Base-by-base conservation (phyloP, 2,888 invertebrate genomes). In the Tetrapedia diversipes region DNA sequence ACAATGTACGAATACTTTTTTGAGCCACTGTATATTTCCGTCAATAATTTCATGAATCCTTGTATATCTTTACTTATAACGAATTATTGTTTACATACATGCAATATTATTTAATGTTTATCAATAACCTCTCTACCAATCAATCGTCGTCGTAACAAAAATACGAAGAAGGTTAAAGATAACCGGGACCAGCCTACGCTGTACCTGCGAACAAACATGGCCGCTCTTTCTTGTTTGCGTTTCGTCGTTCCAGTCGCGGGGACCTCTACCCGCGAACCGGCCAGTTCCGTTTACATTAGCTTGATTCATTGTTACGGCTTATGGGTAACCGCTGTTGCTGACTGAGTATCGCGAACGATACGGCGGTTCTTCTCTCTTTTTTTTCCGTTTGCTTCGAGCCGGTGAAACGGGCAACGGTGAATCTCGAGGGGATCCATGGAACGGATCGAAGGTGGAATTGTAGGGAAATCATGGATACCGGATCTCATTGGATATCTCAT, bases 251-350 rank as follows among this genome's bases (percentile, higher is more conserved):
- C 19, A 22, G 19, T 24, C 61, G 27, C 19, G 19, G 11, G 10
- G 41, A 32, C 10, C 10, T 32, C 34, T 47, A 10, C 47, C 53
- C 59, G 60, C 22, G 54, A 43, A 22, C 60, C 37, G 27, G 32
- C 49, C 47, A 65, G 75, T 77, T 77, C 77, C 75, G 77, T 77
- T 75, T 75, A 39, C 67, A 69, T 77, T 75, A 69, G 49, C 68
- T 47, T 24, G 75, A 75, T 69, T 75, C 69, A 69, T 75, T 61
- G 64, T 68, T 54, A 67, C 67, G 53, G 51, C 16, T 11, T 32
- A 24, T 19, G 49, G 49, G 37, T 41, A 39, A 56, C 37, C 19
- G 39, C 10, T 16, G 47, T 22, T 19, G 66, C 37, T 6, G 19
- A n/a, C 11, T n/a, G 4, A 14, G n/a, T 16, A 19, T 56, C 45